Base-by-base conservation (phyloP, 2,113 vertebrate genomes). In the Cheilinus undulatus region DNA sequence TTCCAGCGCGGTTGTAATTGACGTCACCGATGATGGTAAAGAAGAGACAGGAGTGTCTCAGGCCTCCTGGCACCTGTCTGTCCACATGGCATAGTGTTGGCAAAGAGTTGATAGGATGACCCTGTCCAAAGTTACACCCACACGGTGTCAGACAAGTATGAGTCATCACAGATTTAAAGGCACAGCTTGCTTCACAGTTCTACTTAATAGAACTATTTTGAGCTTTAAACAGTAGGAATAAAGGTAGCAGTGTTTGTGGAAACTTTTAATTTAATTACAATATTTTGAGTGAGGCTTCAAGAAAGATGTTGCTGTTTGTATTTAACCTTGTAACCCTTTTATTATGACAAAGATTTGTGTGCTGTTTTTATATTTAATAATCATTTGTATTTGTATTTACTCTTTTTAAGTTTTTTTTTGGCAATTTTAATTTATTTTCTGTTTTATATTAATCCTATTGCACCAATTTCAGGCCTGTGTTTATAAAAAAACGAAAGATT, bases 11-110 rank as follows among this genome's bases (percentile, higher is more conserved):
- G 19, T 32, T 15, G 28, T 59, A 26, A 68, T 48, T 70, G 63
- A 67, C 30, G 50, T 76, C 68, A 76, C 36, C 20, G 50, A 24
- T 48, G 46, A 71, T n/a, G 61, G 27, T 23, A 8, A 19, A 45
- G 22, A 19, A 58, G 34, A 48, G 53, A 30, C 48, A 15, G 45
- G 64, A 63, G 51, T 68, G 24, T 61, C 26, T 50, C 26, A 42
- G 46, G 45, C 64, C 26, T 49, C 51, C 1, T 15, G 12, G 46
- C 68, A 20, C 6, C 14, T 0, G 46, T 46, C 27, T 58, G 50
- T 23, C 22, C 22, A 63, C 10, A 17, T 10, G 9, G 43, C 23
- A 12, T 62, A 60, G 57, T 5, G n/a, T 38, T 60, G 57, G 61
- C 67, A 63, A 8, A 12, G 26, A 40, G 45, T 20, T 7, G 23